phyloP scores from a whole-genome alignment of 1,140 invertebrate genomes.

The Chrysopa pallens region DNA sequence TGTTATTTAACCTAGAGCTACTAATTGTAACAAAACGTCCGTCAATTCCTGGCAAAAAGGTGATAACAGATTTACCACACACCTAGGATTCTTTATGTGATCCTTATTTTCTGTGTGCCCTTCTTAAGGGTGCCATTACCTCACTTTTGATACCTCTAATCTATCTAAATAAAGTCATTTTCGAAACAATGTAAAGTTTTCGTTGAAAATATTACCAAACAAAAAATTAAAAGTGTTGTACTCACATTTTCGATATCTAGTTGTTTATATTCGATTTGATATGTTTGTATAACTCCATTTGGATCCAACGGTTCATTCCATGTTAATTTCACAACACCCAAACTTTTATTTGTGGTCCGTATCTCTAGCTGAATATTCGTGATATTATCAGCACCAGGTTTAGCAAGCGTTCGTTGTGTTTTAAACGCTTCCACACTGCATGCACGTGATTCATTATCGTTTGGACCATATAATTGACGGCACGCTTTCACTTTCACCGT shows the following conservation, averaged over 20 bases:
- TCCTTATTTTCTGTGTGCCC: too few relatives aligned
- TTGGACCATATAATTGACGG: conserved; percentile 25
- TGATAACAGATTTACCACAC: too few relatives aligned
- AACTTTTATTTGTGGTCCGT: conserved; percentile 18
- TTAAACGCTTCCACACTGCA: conserved; percentile 3
- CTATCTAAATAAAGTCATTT: too few relatives aligned
- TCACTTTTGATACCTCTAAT: too few relatives aligned
- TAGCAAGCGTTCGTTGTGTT: neutral
- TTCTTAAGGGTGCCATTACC: too few relatives aligned
- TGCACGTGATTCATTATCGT: neutral
- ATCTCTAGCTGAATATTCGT: conserved; percentile 24
- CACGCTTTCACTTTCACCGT: conserved; percentile 54
- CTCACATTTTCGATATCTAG: conserved; percentile 39
- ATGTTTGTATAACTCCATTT: conserved; percentile 72
- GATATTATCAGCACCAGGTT: conserved; percentile 42
- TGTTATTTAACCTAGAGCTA: too few relatives aligned
- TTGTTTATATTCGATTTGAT: conserved; percentile 54
- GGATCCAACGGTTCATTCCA: conserved; percentile 69
- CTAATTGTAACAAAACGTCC: too few relatives aligned
- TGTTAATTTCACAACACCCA: conserved; percentile 31
- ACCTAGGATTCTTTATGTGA: too few relatives aligned
- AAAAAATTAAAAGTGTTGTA: conserved; percentile 8
- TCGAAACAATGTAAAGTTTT: too few relatives aligned
- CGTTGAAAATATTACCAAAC: too few relatives aligned
- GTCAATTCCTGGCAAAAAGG: too few relatives aligned